Evolutionary conservation across 2,888 invertebrate species (phyloP), one percentile per base, ranked within the genome.

Genomic region (Doris montereyensis): DNA sequence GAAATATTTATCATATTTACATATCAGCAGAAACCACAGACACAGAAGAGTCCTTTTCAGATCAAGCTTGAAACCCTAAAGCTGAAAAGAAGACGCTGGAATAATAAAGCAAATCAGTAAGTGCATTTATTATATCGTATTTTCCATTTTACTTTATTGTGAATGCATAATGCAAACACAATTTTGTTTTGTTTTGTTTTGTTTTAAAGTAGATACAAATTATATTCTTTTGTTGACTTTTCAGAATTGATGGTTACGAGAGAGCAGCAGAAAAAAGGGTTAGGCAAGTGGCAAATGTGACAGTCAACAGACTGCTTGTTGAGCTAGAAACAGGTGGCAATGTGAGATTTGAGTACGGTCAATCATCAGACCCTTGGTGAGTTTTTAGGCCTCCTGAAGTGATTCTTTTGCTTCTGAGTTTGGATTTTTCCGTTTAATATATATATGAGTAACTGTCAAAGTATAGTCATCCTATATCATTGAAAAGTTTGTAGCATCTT

Each of bases 251-350:
- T 28, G 76, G 41, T 70, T 79, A 62, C 41, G 58, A 60, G 24
- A 75, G 68, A 58, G 89, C 89, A 68, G 85, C 85, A 52, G 82
- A 86, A 28, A 80, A 78, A 4, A 81, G 86, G 8, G 70, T 86
- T 30, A 82, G 83, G 60, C 84, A 86, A 32, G 84, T 83, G 73
- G 85, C 86, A 34, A 87, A 88, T 52, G 83, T 84, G 60, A 76
- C 86, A 73, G 82, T 88, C 67, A 86, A 85, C 65, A 82, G 89
- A 76, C 85, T 90, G 82, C 82, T 87, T 26, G 85, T 88, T 75
- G 91, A 91, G 78, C 84, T 91, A 41, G 90, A 91, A 76, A 91
- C 90, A 34, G 91, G 91, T 0, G 91, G 91, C 26, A 91, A 91
- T 86, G 87, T 91, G n/a, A 82, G 90, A 34, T 90, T 90, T 88